These are phyloP conservation scores for Leguminivora glycinivorella DNA, from an alignment of 1,140 invertebrate genomes.

Conservation along the genomic window DNA sequence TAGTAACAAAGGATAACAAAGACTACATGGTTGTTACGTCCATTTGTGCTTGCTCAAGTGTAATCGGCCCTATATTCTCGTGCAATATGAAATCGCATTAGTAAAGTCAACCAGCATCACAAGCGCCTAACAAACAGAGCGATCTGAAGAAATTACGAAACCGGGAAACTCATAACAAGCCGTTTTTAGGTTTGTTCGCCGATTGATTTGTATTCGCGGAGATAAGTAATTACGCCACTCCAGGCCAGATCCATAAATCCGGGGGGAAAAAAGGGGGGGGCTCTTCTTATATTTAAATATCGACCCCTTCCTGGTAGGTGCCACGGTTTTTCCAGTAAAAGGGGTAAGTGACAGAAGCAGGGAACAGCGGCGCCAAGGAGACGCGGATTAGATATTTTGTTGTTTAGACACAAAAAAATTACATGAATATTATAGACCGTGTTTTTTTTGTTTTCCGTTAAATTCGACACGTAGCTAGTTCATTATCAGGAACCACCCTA, in stretches of 20 bases:
- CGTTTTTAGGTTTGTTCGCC: constrained; percentile 44
- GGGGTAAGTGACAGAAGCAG: constrained; percentile 77
- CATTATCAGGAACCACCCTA: no score
- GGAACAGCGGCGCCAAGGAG: constrained; percentile 49
- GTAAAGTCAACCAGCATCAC: not conserved
- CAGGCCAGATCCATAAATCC: constrained; percentile 76
- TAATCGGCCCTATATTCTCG: no score
- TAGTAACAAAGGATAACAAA: no score
- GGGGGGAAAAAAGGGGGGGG: constrained; percentile 71
- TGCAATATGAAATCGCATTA: no score
- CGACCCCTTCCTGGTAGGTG: constrained; percentile 77
- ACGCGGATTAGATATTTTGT: constrained; percentile 26
- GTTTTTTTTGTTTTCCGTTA: no score
- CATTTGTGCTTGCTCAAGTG: no score
- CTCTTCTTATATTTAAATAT: constrained; percentile 79
- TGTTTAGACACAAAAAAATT: not conserved
- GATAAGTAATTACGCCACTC: constrained; percentile 77
- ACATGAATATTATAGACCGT: no score
- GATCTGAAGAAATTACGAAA: not conserved
- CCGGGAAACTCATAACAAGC: constrained; percentile 35
- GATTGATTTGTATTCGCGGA: constrained; percentile 77
- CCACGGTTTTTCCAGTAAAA: constrained; percentile 78
- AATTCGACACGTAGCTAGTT: no score
- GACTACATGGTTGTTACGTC: no score
- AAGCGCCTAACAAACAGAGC: not conserved